Conservation (phyloP, 2,888 invertebrate genomes). For the Lepidochitona cinerea region DNA sequence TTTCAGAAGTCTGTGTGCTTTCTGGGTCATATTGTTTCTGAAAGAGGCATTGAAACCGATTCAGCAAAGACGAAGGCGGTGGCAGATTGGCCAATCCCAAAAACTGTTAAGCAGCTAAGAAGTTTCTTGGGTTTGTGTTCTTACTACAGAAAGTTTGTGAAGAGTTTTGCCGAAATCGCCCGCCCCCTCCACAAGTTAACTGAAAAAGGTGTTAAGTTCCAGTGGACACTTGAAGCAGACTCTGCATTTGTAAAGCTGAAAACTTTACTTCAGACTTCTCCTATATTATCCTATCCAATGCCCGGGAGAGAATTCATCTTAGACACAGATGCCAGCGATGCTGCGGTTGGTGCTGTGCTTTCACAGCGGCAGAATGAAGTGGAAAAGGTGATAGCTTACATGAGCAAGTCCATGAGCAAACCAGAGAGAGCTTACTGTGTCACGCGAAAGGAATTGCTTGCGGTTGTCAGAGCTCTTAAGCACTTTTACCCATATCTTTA, state of each 20-base stretch:
- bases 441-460: background rate
- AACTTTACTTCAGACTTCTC: background rate
- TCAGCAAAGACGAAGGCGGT: constrained; percentile 2
- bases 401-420: background rate
- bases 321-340: background rate
- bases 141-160: background rate
- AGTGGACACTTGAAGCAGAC: background rate
- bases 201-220: background rate
- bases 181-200: background rate
- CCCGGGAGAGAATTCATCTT: background rate
- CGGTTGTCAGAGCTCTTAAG: too few species aligned
- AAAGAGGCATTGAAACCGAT: too few species aligned
- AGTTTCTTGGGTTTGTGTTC: background rate
- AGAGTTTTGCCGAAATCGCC: background rate
- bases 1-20: too few species aligned
- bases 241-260: background rate
- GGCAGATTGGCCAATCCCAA: background rate
- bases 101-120: background rate
- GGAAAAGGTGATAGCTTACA: background rate
- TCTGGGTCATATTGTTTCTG: too few species aligned
- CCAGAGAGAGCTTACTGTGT: background rate
- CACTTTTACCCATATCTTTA: too few species aligned
- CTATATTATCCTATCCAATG: background rate
- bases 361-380: background rate
- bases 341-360: background rate